phyloP scores from a whole-genome alignment of 2,888 invertebrate genomes.

The Apodemia duryi region DNA sequence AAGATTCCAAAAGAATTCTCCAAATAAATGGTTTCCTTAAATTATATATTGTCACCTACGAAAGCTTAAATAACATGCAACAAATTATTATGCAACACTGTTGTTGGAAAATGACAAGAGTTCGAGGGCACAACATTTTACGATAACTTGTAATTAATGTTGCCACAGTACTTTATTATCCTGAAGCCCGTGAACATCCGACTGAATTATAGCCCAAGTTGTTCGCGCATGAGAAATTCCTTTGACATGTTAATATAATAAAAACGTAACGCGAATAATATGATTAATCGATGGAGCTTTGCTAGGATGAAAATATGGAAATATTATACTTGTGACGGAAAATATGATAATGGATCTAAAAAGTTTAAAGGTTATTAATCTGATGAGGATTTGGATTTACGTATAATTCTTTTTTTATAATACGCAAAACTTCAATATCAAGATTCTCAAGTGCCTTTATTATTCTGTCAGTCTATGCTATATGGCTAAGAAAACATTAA shows the following conservation, averaged over 20 bases:
- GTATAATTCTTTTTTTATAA: background rate
- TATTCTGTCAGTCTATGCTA: background rate
- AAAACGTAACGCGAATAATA: slow-evolving; percentile 17
- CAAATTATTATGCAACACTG: slow-evolving; percentile 4
- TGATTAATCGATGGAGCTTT: slow-evolving; percentile 19
- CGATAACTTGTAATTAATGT: slow-evolving; percentile 68
- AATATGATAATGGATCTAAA: background rate
- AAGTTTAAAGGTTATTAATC: background rate
- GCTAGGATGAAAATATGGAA: background rate
- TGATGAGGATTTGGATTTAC: background rate
- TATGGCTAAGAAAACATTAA: background rate
- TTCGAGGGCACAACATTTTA: slow-evolving; percentile 38
- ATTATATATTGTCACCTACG: background rate
- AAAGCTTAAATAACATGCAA: background rate
- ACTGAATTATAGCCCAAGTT: slow-evolving; percentile 22
- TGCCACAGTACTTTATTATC: slow-evolving; percentile 59
- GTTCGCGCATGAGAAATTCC: slow-evolving; percentile 22
- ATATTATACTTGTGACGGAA: background rate
- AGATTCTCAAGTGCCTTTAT: background rate
- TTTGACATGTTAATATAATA: slow-evolving; percentile 25
- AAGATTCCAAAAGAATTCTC: background rate
- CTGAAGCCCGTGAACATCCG: slow-evolving; percentile 29
- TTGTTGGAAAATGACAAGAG: slow-evolving; percentile 33
- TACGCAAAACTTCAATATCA: background rate
- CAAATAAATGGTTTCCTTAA: background rate